Evolutionary conservation across 2,888 invertebrate species (phyloP).

Genomic region (Smittia sp.): DNA sequence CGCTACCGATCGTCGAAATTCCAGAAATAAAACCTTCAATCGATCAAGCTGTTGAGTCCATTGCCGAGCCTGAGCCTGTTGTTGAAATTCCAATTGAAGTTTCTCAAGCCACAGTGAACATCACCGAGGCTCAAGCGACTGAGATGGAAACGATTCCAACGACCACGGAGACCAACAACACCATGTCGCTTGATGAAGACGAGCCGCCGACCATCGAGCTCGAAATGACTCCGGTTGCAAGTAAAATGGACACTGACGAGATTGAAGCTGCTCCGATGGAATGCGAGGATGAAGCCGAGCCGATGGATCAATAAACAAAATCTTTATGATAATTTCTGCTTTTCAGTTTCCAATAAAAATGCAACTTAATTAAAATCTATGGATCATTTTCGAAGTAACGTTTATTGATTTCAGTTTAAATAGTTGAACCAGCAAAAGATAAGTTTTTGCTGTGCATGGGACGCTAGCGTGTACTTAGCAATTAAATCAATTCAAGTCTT

Average conservation of each 20-base stretch:
- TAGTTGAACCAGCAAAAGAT: too few relatives aligned
- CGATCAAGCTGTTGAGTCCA: neutral
- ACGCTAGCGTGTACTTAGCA: too few relatives aligned
- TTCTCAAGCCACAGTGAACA: neutral
- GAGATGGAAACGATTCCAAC: conserved; percentile 34
- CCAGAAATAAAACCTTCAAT: neutral
- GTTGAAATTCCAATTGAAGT: neutral
- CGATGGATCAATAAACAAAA: conserved; percentile 52
- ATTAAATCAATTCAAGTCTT: too few relatives aligned
- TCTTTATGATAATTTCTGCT: neutral
- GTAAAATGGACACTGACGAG: conserved; percentile 50
- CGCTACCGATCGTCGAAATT: neutral
- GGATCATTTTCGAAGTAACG: too few relatives aligned
- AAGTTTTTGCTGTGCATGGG: too few relatives aligned
- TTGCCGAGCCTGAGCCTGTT: conserved; percentile 45
- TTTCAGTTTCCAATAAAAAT: too few relatives aligned
- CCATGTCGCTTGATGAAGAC: conserved; percentile 39
- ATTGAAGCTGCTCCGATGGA: conserved; percentile 51
- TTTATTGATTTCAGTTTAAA: too few relatives aligned
- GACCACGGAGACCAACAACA: neutral
- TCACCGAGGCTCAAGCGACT: neutral
- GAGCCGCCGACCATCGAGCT: conserved; percentile 45
- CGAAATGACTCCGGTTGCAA: conserved; percentile 43
- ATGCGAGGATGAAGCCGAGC: conserved; percentile 50
- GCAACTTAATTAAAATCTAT: too few relatives aligned